Evolutionary conservation across 2,888 invertebrate genomes (phyloP).

Genomic region (Ophion slaviceki): DNA sequence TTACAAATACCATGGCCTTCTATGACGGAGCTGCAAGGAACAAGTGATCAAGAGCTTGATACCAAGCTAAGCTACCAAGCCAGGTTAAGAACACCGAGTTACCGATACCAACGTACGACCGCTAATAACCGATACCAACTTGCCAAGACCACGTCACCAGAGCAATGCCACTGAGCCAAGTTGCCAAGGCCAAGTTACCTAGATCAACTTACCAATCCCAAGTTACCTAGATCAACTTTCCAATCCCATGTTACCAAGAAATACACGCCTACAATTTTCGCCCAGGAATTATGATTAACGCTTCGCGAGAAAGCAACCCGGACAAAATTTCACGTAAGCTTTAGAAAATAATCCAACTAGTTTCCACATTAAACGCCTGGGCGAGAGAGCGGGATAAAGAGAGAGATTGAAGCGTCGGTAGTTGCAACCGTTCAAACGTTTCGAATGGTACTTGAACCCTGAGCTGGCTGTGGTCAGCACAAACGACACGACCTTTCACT

Average conservation of each 20-base stretch:
- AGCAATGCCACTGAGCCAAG: too few relatives aligned
- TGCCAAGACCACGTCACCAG: too few relatives aligned
- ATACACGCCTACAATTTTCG: background rate
- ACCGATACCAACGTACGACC: too few relatives aligned
- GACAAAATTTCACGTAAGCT: background rate
- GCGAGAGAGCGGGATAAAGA: background rate
- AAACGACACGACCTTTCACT: constrained; percentile 61
- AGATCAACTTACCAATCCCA: too few relatives aligned
- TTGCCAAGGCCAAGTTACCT: too few relatives aligned
- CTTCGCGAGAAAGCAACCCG: background rate
- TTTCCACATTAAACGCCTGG: background rate
- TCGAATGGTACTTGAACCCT: constrained; percentile 47
- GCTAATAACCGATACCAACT: too few relatives aligned
- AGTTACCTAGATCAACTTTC: too few relatives aligned
- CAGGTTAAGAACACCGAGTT: too few relatives aligned
- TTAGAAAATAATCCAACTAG: background rate
- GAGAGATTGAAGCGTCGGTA: constrained; percentile 15
- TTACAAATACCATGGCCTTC: too few relatives aligned
- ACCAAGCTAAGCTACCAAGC: too few relatives aligned
- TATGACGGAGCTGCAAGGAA: too few relatives aligned
- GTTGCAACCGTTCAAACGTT: constrained; percentile 44
- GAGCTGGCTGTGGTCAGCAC: constrained; percentile 51
- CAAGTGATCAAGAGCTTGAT: too few relatives aligned
- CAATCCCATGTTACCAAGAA: background rate
- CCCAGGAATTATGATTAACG: background rate